Evolutionary conservation across 1,140 invertebrate genomes (phyloP).

Genomic region (Apis laboriosa): DNA sequence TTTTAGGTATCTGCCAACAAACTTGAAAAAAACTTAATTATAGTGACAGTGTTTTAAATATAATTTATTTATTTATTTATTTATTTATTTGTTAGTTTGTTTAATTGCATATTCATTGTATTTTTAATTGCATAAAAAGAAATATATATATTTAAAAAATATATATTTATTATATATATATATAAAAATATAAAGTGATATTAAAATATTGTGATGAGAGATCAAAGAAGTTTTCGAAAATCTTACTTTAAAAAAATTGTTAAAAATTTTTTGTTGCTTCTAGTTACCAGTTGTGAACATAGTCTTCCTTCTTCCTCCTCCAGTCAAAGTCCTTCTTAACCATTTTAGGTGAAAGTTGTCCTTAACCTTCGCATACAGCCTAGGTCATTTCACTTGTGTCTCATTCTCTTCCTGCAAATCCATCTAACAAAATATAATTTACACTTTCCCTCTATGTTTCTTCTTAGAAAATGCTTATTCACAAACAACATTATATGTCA

Average conservation of each 20-base stretch:
- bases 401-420: conserved; percentile 39
- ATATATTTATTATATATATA: background rate
- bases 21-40: no score
- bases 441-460: conserved; percentile 22
- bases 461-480: conserved; percentile 23
- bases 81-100: no score
- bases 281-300: background rate
- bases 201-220: background rate
- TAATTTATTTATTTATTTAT: no score
- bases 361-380: conserved; percentile 42
- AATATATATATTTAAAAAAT: background rate
- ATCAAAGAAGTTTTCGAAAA: background rate
- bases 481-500: background rate
- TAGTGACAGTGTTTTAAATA: no score
- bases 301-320: background rate
- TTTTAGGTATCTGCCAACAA: no score
- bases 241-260: background rate
- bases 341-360: conserved; percentile 45
- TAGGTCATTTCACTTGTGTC: conserved; percentile 39
- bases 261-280: background rate
- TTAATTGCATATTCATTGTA: no score
- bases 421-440: conserved; percentile 20
- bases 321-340: conserved; percentile 3
- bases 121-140: no score
- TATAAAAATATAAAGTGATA: no score